Evolutionary conservation across 2,888 invertebrate genomes (phyloP).

Genomic region (Macrophya alboannulata): DNA sequence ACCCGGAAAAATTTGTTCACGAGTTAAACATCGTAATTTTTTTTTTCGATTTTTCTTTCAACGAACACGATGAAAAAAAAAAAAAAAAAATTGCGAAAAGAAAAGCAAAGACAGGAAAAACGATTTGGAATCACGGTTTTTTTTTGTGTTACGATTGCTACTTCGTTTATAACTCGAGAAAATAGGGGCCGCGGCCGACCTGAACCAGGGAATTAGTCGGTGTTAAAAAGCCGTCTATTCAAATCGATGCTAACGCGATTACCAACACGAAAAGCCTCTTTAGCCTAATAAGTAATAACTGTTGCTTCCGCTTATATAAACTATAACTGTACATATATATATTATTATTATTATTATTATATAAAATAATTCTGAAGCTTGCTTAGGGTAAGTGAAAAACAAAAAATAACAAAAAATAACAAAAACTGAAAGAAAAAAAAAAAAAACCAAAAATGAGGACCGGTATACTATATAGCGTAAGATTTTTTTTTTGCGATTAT

Average conservation of each 20-base stretch:
- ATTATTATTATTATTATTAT: too few relatives aligned
- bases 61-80: not conserved
- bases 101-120: not conserved
- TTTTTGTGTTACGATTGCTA: not conserved
- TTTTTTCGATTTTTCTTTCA: not conserved
- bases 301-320: constrained; percentile 54
- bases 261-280: constrained; percentile 22
- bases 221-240: constrained; percentile 7
- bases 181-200: not conserved
- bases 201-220: not conserved
- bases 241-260: constrained; percentile 12
- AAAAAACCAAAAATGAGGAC: not conserved
- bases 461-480: not conserved
- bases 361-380: constrained; percentile 34
- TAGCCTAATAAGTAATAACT: constrained; percentile 46
- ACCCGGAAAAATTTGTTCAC: not conserved
- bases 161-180: not conserved
- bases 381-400: not conserved
- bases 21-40: too few relatives aligned
- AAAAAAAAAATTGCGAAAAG: not conserved
- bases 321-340: constrained; percentile 26
- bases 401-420: too few relatives aligned
- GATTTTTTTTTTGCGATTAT: too few relatives aligned
- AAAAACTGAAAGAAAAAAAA: too few relatives aligned
- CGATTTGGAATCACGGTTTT: not conserved